phyloP scores from a whole-genome alignment of 2,888 invertebrate species.

The Dendrolimus pini region DNA sequence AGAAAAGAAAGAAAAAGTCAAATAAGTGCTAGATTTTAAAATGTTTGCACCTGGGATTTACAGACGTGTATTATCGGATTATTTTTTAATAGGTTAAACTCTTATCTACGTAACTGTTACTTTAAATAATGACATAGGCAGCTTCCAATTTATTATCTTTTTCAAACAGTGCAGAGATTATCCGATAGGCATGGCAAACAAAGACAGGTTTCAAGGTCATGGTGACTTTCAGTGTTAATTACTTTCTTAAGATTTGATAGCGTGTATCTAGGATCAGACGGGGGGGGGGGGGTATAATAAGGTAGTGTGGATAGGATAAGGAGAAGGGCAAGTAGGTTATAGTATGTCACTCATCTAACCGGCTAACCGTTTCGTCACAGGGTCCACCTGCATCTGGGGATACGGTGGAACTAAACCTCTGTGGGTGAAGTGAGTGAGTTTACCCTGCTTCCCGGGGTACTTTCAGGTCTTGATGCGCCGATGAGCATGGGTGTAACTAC shows the following conservation, averaged over 20 bases:
- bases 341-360: no score
- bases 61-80: background rate
- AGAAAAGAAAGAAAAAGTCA: no score
- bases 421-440: no score
- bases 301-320: constrained; percentile 28
- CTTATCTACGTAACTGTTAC: background rate
- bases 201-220: constrained; percentile 29
- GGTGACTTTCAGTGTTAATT: constrained; percentile 18
- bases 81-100: background rate
- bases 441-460: no score
- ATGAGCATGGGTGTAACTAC: no score
- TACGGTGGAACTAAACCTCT: no score
- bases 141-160: constrained; percentile 37
- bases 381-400: no score
- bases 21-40: no score
- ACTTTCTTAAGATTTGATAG: constrained; percentile 12
- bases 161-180: constrained; percentile 35
- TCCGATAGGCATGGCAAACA: constrained; percentile 38
- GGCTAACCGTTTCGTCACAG: no score
- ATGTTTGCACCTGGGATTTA: no score
- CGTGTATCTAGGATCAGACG: background rate
- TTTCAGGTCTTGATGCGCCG: no score
- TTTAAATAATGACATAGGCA: constrained; percentile 31
- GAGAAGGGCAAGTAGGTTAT: constrained; percentile 36
- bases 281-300: no score